phyloP scores from a whole-genome alignment of 2,888 invertebrate species.

The Caenorhabditis afra region DNA sequence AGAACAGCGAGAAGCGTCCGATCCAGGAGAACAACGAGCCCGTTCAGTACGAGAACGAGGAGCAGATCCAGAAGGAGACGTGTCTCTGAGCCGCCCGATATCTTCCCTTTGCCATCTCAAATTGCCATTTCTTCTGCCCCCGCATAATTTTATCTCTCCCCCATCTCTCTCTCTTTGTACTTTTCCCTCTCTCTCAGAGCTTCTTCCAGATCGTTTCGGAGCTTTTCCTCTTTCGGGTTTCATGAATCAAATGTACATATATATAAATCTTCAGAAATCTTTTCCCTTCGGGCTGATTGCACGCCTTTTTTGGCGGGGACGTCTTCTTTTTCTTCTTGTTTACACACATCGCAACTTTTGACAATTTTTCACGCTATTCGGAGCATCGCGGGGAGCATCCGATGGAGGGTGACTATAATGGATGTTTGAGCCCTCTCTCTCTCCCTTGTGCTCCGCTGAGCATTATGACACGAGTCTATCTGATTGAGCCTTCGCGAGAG shows the following conservation, averaged over 20 bases:
- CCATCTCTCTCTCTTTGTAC: slow-evolving; percentile 15
- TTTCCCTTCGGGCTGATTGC: slow-evolving; percentile 14
- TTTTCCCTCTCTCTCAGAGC: slow-evolving; percentile 5
- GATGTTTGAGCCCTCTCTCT: slow-evolving; percentile 23
- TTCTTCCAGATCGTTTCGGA: neutral
- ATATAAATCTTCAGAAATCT: slow-evolving; percentile 10
- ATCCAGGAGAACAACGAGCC: neutral
- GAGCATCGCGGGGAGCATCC: slow-evolving; percentile 2
- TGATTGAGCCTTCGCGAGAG: slow-evolving; percentile 9
- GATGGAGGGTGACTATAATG: slow-evolving; percentile 19
- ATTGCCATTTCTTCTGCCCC: neutral
- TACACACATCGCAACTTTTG: slow-evolving; percentile 22
- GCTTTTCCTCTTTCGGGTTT: slow-evolving; percentile 3
- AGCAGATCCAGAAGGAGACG: slow-evolving; percentile 31
- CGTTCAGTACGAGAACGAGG: slow-evolving; percentile 20
- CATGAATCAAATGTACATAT: neutral
- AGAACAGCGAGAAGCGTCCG: neutral
- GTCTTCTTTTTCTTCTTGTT: slow-evolving; percentile 9
- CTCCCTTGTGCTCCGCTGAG: slow-evolving; percentile 12
- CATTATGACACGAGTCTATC: slow-evolving; percentile 22
- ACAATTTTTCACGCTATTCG: slow-evolving; percentile 35
- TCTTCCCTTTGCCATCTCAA: slow-evolving; percentile 1
- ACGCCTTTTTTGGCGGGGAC: neutral
- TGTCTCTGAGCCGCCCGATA: slow-evolving; percentile 15
- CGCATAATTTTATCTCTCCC: slow-evolving; percentile 10